Evolutionary conservation across 2,797 vertebrate genomes (phyloP).

Genomic region (Xiphorhynchus erythropygius): DNA sequence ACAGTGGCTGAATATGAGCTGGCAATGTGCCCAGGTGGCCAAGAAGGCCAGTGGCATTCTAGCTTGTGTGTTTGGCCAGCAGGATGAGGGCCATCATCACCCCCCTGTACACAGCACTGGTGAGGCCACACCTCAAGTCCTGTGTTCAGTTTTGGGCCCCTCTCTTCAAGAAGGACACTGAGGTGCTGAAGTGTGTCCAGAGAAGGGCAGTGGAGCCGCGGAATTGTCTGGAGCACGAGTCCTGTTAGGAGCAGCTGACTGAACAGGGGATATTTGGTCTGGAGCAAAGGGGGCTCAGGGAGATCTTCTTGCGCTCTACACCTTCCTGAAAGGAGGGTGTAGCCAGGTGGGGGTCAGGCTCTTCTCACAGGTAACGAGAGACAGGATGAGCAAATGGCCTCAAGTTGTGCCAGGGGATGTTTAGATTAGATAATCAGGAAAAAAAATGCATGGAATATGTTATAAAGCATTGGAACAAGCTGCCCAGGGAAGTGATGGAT

Average conservation of each 20-base stretch:
- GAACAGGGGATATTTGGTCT: not conserved
- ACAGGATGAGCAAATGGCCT: not conserved
- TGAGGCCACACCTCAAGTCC: not conserved
- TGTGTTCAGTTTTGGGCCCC: not conserved
- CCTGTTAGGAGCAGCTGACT: not conserved
- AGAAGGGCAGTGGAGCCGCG: not conserved
- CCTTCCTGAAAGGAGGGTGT: not conserved
- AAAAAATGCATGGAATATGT: not conserved
- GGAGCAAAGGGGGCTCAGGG: not conserved
- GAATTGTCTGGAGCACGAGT: not conserved
- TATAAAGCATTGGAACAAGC: not conserved
- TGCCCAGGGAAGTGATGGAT: not conserved
- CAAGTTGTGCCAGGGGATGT: not conserved
- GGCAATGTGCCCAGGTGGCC: not conserved
- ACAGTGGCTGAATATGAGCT: not conserved
- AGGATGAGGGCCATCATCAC: not conserved
- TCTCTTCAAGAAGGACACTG: not conserved
- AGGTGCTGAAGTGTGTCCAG: not conserved
- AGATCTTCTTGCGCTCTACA: rapidly evolving
- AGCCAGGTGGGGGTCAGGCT: not conserved
- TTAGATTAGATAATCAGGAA: not conserved
- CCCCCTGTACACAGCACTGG: rapidly evolving
- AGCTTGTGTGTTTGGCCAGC: not conserved
- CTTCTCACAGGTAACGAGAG: not conserved
- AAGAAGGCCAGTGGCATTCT: not conserved